Conservation (phyloP, 2,888 invertebrate species). For the Rhagonycha lutea region DNA sequence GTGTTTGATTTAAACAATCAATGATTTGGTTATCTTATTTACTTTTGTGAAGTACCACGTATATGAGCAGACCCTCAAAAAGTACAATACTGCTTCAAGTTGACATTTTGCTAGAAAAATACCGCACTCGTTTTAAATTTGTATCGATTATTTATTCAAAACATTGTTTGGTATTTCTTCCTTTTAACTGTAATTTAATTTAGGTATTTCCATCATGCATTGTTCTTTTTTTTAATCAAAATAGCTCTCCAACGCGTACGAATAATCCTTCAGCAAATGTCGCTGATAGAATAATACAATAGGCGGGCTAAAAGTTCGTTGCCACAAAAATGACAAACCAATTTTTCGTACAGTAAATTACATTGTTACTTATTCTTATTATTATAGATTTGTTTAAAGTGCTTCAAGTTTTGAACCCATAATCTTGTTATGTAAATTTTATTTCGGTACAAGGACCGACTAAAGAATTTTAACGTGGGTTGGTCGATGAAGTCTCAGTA, state of each 20-base stretch:
- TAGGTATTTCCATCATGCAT: background rate
- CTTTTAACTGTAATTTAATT: background rate
- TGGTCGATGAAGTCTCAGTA: slow-evolving; percentile 11
- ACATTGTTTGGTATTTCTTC: background rate
- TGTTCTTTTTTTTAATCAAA: background rate
- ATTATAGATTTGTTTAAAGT: background rate
- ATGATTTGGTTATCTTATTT: background rate
- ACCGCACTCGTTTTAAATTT: background rate
- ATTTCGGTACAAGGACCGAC: slow-evolving; percentile 19
- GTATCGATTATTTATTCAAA: background rate
- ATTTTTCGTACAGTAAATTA: slow-evolving; percentile 1
- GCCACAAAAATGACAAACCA: background rate
- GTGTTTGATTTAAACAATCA: background rate
- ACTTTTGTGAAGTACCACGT: background rate
- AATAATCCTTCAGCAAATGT: background rate
- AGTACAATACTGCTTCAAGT: background rate
- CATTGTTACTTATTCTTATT: background rate
- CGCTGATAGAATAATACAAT: background rate
- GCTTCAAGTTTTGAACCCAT: slow-evolving; percentile 5
- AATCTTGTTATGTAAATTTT: slow-evolving; percentile 25
- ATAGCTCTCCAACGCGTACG: background rate
- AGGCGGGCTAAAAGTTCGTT: background rate
- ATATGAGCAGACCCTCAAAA: background rate
- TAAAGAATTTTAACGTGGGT: slow-evolving; percentile 22
- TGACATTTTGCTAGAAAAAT: background rate